These are phyloP conservation scores for Rhineura floridana DNA, from an alignment of 2,113 vertebrate genomes.

Conservation along the genomic window DNA sequence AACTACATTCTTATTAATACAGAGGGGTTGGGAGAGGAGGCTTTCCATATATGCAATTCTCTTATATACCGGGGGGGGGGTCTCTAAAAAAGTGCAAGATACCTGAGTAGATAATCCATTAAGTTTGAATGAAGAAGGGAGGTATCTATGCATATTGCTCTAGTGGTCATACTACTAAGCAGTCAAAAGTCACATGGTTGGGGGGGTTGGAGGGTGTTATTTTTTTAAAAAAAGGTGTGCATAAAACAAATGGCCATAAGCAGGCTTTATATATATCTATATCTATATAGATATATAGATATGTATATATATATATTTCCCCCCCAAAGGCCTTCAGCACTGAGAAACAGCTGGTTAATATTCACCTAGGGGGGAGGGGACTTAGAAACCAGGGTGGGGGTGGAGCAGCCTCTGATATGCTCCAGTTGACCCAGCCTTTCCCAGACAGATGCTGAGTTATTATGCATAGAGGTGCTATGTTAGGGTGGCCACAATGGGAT, in stretches of 20 bases:
- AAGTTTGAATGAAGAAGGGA: background rate
- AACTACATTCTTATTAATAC: background rate
- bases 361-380: slow-evolving; percentile 18
- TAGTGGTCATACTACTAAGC: background rate
- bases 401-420: background rate
- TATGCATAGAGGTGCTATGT: slow-evolving; percentile 39
- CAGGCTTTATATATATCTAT: too few relatives aligned
- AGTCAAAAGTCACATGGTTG: background rate
- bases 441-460: slow-evolving; percentile 46
- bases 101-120: background rate
- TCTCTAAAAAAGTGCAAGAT: background rate
- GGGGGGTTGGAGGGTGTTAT: background rate
- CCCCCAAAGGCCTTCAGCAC: background rate
- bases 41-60: background rate
- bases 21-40: slow-evolving; percentile 5
- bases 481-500: slow-evolving; percentile 63
- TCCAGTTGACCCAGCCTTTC: slow-evolving; percentile 17
- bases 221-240: background rate
- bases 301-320: too few relatives aligned
- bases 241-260: background rate
- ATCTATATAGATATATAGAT: too few relatives aligned
- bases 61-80: background rate
- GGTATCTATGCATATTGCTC: background rate
- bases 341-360: slow-evolving; percentile 30
- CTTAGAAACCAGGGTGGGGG: background rate